A percentile compares a stretch with the other conserved stretches of the same genome.
These are phyloP conservation scores for Protonibea diacanthus DNA, from an alignment of 2,797 vertebrate species.

Conservation along the genomic window DNA sequence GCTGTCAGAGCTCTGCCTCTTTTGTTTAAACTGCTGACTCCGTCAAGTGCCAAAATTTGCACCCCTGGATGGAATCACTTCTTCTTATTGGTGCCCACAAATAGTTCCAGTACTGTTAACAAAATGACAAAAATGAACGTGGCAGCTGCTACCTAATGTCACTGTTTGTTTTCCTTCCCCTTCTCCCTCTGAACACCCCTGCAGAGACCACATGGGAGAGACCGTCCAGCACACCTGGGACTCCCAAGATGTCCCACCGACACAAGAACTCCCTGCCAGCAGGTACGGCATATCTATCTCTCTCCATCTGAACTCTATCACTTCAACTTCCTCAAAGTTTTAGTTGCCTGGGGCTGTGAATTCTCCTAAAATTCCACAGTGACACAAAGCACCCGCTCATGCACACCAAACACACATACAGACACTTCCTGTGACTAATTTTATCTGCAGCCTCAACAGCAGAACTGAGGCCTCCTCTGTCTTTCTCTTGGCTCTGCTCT, in stretches of 20 bases:
- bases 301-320: conserved; percentile 5
- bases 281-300: conserved; percentile 83
- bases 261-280: conserved; percentile 91
- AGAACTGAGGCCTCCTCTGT: conserved; percentile 68
- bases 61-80: conserved; percentile 45
- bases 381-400: conserved; percentile 66
- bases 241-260: conserved; percentile 88
- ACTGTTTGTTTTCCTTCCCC: conserved; percentile 31
- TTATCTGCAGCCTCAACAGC: conserved; percentile 66
- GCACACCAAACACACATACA: conserved; percentile 54
- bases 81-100: conserved; percentile 40
- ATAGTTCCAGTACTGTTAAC: conserved; percentile 1
- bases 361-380: conserved; percentile 67
- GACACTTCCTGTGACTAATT: conserved; percentile 81
- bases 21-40: not conserved
- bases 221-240: conserved; percentile 91
- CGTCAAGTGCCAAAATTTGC: conserved; percentile 11
- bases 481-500: conserved; percentile 47
- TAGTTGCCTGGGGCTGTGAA: conserved; percentile 52
- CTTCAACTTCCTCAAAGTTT: conserved; percentile 24
- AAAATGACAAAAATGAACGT: not conserved
- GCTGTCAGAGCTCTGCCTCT: not conserved
- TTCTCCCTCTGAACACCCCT: not conserved
- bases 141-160: conserved; percentile 28
- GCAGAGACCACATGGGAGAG: conserved; percentile 97